Conservation (phyloP, 2,888 invertebrate genomes). For the Drosophila falleni region DNA sequence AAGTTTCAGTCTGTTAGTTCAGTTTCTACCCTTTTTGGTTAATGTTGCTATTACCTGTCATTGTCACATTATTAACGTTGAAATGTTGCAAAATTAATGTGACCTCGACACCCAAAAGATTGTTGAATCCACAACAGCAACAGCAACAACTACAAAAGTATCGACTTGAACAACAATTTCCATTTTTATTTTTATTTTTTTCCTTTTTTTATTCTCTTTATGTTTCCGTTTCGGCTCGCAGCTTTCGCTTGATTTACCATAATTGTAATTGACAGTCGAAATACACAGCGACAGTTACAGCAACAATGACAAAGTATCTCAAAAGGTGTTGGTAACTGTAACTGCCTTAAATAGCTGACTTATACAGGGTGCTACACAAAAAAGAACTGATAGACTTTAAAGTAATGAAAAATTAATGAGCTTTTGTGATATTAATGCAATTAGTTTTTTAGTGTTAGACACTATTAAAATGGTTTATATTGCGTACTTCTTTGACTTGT, state of each 20-base stretch:
- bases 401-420: neutral
- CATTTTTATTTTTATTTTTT: conserved; percentile 4
- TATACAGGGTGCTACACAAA: conserved; percentile 6
- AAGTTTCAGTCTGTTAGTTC: conserved; percentile 17
- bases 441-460: neutral
- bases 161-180: conserved; percentile 18
- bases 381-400: neutral
- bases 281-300: conserved; percentile 2
- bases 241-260: conserved; percentile 65
- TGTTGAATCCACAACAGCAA: conserved; percentile 5
- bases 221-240: conserved; percentile 24
- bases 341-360: neutral
- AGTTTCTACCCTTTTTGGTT: conserved; percentile 11
- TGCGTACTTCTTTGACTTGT: neutral
- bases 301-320: conserved; percentile 17
- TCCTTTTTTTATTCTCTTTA: conserved; percentile 12
- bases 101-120: conserved; percentile 46
- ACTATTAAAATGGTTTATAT: neutral
- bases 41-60: conserved; percentile 35
- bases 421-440: neutral
- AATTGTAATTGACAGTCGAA: conserved; percentile 59
- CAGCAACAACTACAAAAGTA: conserved; percentile 1
- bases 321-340: conserved; percentile 12
- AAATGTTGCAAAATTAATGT: conserved; percentile 69
- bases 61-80: conserved; percentile 41